Conservation (phyloP, 2,888 invertebrate species). For the Diaphora mendica region DNA sequence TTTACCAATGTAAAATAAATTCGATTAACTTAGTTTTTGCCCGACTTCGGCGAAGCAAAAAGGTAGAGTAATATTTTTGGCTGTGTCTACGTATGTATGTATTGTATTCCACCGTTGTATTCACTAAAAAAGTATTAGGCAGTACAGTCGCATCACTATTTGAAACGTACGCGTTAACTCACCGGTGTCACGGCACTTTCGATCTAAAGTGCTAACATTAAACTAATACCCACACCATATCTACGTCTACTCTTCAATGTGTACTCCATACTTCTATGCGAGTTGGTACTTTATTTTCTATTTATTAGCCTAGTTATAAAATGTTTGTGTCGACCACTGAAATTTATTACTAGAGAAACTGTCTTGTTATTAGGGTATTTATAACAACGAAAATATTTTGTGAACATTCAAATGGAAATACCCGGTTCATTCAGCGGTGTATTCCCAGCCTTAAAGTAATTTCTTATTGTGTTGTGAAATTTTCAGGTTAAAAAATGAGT, state of each 20-base stretch:
- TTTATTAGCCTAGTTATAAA: neutral
- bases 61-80: too few species aligned
- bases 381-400: neutral
- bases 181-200: slow-evolving; percentile 68
- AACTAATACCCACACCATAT: slow-evolving; percentile 74
- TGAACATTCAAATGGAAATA: neutral
- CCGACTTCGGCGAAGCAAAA: too few species aligned
- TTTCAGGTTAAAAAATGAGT: too few species aligned
- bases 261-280: neutral
- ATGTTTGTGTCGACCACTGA: neutral
- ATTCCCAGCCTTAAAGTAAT: neutral
- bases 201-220: slow-evolving; percentile 75
- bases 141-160: slow-evolving; percentile 24
- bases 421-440: neutral
- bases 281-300: slow-evolving; percentile 10
- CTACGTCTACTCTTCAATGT: slow-evolving; percentile 63
- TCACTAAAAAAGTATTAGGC: neutral
- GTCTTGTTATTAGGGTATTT: neutral
- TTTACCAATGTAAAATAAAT: too few species aligned
- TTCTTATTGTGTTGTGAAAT: neutral
- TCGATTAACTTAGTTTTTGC: too few species aligned
- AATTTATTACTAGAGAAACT: neutral
- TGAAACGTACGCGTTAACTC: slow-evolving; percentile 64
- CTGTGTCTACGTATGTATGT: too few species aligned
- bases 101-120: too few species aligned